Conservation (phyloP, 2,888 invertebrate species). For the Belgica antarctica region DNA sequence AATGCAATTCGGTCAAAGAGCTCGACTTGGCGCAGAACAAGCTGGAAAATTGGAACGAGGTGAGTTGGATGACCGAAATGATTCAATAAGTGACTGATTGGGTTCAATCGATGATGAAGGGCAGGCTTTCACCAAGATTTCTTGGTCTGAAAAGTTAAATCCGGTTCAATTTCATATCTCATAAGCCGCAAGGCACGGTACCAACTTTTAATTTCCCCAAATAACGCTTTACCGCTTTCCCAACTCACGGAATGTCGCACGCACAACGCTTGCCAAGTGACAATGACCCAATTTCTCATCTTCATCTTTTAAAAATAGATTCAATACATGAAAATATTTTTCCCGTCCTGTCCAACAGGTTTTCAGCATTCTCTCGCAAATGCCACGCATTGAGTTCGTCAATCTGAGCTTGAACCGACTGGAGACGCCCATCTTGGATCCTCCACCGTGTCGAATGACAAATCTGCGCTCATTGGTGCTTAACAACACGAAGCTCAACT, state of each 20-base stretch:
- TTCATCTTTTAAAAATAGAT: conserved; percentile 18
- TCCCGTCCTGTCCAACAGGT: conserved; percentile 59
- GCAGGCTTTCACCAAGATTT: too few relatives aligned
- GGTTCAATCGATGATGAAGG: too few relatives aligned
- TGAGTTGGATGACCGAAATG: conserved; percentile 53
- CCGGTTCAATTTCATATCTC: too few relatives aligned
- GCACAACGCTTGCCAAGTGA: neutral
- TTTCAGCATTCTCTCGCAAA: conserved; percentile 79
- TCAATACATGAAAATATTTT: conserved; percentile 8
- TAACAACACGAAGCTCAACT: conserved; percentile 83
- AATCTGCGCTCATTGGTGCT: conserved; percentile 75
- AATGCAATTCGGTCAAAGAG: conserved; percentile 88
- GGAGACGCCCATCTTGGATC: conserved; percentile 58
- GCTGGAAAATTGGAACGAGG: conserved; percentile 85
- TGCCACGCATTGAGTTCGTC: conserved; percentile 85
- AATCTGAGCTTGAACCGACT: conserved; percentile 88
- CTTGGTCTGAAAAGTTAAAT: too few relatives aligned
- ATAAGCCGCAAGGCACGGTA: too few relatives aligned
- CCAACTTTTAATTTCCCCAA: too few relatives aligned
- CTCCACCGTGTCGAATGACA: conserved; percentile 51
- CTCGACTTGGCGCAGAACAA: conserved; percentile 92
- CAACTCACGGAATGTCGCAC: neutral
- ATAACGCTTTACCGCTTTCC: too few relatives aligned
- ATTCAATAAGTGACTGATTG: too few relatives aligned
- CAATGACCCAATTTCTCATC: conserved; percentile 16